These are phyloP conservation scores for Formica aserva DNA, from an alignment of 2,888 invertebrate species.

Conservation along the genomic window DNA sequence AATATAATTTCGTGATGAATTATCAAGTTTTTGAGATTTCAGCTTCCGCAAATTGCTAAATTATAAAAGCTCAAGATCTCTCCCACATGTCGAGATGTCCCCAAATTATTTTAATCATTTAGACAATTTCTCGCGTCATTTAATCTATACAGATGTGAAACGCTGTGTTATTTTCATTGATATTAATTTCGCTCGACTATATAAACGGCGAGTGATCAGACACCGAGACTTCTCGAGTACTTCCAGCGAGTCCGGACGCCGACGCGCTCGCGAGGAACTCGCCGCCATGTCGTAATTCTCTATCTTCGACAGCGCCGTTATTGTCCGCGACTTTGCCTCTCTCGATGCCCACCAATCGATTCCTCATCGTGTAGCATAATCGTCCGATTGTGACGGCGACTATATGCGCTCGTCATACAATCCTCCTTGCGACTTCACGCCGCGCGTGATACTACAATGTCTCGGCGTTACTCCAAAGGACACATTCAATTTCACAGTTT, in stretches of 20 bases:
- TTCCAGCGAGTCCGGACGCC: conserved; percentile 30
- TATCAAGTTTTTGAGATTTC: neutral
- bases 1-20: neutral
- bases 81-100: neutral
- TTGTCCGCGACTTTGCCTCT: conserved; percentile 53
- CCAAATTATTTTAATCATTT: neutral
- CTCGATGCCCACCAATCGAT: conserved; percentile 52
- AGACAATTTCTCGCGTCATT: neutral
- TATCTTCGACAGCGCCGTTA: conserved; percentile 55
- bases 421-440: neutral
- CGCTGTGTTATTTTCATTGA: neutral
- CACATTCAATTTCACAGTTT: neutral
- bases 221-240: neutral
- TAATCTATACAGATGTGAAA: neutral
- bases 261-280: conserved; percentile 35
- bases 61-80: neutral
- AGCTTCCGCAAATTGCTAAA: neutral
- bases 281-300: conserved; percentile 49
- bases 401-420: neutral
- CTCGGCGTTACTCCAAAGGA: neutral
- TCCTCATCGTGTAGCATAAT: conserved; percentile 37
- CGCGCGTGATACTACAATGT: neutral
- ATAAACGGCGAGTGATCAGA: neutral
- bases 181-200: neutral
- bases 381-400: conserved; percentile 40